Base-by-base conservation (phyloP, 2,113 vertebrate genomes). In the Tragelaphus strepsiceros region DNA sequence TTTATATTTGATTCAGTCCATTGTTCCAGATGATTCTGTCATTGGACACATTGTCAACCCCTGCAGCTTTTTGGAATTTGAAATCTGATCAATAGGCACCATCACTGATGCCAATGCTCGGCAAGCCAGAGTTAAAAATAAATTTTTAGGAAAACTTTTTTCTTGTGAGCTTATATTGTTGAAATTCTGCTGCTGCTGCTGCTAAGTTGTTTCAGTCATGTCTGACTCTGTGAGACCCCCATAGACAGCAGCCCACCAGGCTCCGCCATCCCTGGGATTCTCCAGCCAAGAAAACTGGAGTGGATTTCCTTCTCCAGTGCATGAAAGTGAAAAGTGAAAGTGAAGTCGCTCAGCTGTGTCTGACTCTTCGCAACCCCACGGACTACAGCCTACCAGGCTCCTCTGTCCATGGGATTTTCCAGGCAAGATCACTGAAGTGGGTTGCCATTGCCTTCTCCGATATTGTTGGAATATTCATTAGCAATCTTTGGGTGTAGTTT, bases 11-110 rank as follows among this genome's bases (percentile, higher is more conserved):
- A 98, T 35, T 97, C 51, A 78, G 32, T 64, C 82, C 93, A 87
- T 85, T 77, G 83, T 97, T 96, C 93, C 95, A 97, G 93, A 97
- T 77, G 86, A 95, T 67, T 95, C 77, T 95, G 89, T 94, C 96
- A 84, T 78, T 2, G 0, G 59, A 83, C 9, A 80, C 80, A 93
- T 54, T 58, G 62, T 81, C 95, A 91, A 81, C 39, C n/a, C 89
- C 82, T 91, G 62, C 30, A 80, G 58, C n/a, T 51, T 94, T 82
- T 61, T 89, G 89, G 89, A 64, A 61, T 77, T 91, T 14, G 43
- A 17, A 59, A 32, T 86, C n/a, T n/a, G 78, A 93, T 77, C 86
- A 84, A n/a, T n/a, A 91, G 62, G 86, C 78, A 62, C 35, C 35
- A 35, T 35, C 28, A 58, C 10, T 43, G 59, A 83, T 6, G 28